Evolutionary conservation across 1,140 invertebrate genomes (phyloP).

Genomic region (Cephus cinctus): DNA sequence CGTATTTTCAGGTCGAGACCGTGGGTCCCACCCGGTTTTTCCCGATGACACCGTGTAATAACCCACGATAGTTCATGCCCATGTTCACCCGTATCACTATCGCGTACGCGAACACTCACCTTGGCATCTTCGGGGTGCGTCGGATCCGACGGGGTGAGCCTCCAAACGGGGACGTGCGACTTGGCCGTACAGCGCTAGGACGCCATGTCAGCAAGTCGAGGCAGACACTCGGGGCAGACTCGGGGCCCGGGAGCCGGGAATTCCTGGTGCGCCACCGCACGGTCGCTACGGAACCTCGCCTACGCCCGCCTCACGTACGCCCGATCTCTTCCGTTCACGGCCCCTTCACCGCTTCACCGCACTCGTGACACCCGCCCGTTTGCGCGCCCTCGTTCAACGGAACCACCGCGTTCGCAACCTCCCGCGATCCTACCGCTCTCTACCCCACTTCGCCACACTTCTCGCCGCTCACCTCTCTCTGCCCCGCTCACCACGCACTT

Average conservation of each 20-base stretch:
- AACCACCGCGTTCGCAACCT: conserved; percentile 24
- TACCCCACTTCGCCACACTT: conserved; percentile 23
- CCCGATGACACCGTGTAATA: conserved; percentile 24
- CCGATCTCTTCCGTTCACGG: conserved; percentile 27
- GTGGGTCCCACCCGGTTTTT: conserved; percentile 36
- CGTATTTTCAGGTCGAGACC: too few relatives aligned
- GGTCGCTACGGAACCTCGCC: conserved; percentile 45
- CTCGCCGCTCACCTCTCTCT: conserved; percentile 15
- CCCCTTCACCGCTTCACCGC: conserved; percentile 34
- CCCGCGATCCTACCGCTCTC: conserved; percentile 4
- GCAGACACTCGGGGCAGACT: too few relatives aligned
- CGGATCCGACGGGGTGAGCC: conserved; percentile 24
- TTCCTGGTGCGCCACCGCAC: conserved; percentile 44
- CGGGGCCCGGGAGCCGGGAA: conserved; percentile 3
- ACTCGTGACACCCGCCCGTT: conserved; percentile 23
- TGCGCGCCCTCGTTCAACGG: conserved; percentile 43
- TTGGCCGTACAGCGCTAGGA: conserved; percentile 44
- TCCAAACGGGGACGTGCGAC: conserved; percentile 32
- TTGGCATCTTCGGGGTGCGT: conserved; percentile 34
- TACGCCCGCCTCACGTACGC: conserved; percentile 36
- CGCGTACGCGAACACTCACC: conserved; percentile 33
- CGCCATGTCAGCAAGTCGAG: conserved; percentile 54
- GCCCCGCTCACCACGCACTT: conserved; percentile 14
- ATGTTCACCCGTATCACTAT: neutral
- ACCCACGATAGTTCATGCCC: conserved; percentile 4